Conservation (phyloP, 2,113 vertebrate species). For the Neopipo cinnamomea region DNA sequence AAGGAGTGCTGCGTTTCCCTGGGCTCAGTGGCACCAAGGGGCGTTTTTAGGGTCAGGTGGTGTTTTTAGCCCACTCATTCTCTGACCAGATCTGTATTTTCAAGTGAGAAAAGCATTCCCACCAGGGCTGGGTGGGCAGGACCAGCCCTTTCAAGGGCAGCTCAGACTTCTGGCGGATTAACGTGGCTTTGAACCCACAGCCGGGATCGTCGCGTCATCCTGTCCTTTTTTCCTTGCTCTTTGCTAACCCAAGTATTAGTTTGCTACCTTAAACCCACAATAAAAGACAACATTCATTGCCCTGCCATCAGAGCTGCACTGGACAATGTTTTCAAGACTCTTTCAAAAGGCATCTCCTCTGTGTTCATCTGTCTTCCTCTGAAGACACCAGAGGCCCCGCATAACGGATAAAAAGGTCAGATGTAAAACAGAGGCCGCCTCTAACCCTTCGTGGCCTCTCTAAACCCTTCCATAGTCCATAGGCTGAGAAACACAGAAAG, state of each 20-base stretch:
- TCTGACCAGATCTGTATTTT: background rate
- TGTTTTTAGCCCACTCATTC: background rate
- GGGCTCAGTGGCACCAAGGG: background rate
- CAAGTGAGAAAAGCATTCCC: background rate
- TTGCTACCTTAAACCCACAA: background rate
- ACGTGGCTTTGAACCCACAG: background rate
- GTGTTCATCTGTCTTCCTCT: background rate
- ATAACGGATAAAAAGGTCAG: background rate
- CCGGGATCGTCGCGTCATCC: accelerated
- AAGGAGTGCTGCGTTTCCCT: accelerated
- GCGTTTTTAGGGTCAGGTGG: background rate
- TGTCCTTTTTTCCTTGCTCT: background rate
- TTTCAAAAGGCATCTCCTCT: background rate
- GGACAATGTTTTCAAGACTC: background rate
- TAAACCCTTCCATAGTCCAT: background rate
- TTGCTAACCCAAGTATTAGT: background rate
- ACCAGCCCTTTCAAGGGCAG: background rate
- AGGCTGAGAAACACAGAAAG: background rate
- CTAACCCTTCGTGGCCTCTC: background rate
- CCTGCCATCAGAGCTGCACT: background rate
- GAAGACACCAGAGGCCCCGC: background rate
- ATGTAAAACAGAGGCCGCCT: constrained; percentile 1
- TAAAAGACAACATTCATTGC: background rate
- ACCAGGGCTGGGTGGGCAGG: background rate
- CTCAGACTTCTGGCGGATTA: background rate